These are phyloP conservation scores for Disparrhopalites patrizii DNA, from an alignment of 2,888 invertebrate species.

Conservation along the genomic window DNA sequence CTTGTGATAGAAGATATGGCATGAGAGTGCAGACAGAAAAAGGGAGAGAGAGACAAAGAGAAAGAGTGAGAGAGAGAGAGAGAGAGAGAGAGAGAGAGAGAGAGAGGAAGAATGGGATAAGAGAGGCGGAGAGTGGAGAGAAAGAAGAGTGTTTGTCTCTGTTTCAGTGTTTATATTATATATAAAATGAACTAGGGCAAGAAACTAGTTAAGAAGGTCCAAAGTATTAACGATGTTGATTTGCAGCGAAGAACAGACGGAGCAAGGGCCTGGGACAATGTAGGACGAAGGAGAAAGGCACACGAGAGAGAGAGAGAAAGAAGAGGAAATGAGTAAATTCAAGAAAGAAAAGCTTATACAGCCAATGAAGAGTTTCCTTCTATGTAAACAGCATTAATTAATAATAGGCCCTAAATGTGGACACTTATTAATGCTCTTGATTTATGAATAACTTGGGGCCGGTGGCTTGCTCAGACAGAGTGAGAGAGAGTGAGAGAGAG, in stretches of 20 bases:
- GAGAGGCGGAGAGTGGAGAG: not conserved
- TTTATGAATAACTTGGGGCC: constrained; percentile 22
- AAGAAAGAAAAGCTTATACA: not conserved
- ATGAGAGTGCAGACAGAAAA: no score
- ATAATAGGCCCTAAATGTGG: constrained; percentile 26
- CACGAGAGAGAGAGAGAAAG: not conserved
- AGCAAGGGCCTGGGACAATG: not conserved
- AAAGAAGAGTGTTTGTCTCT: not conserved
- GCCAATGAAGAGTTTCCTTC: constrained; percentile 8
- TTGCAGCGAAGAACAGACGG: not conserved
- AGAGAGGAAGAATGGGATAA: not conserved
- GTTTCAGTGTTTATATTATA: no score
- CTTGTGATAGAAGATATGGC: no score
- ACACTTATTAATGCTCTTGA: constrained; percentile 28
- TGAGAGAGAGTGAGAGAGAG: no score
- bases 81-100: not conserved
- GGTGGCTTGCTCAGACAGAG: no score
- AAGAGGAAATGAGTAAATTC: constrained; percentile 4
- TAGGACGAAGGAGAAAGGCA: no score
- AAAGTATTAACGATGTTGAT: no score
- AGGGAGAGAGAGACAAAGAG: no score
- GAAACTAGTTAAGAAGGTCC: not conserved
- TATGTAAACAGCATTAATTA: constrained; percentile 27
- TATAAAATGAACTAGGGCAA: no score
- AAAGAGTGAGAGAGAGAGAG: no score